Conservation (phyloP, 2,113 vertebrate genomes). For the Tetrao urogallus region DNA sequence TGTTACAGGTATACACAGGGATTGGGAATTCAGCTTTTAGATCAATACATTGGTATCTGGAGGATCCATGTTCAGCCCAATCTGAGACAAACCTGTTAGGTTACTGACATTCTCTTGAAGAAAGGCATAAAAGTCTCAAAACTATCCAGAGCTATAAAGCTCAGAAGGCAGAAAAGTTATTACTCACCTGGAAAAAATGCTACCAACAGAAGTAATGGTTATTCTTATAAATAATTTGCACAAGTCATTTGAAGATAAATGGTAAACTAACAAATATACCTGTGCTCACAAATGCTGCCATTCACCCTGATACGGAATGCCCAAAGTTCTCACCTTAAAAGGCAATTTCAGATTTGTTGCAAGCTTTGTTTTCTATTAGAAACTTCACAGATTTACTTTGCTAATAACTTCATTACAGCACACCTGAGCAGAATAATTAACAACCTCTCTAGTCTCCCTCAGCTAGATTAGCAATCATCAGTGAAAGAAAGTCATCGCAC, state of each 20-base stretch:
- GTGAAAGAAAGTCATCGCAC: background rate
- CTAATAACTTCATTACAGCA: conserved; percentile 15
- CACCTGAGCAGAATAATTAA: conserved; percentile 41
- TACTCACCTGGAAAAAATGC: background rate
- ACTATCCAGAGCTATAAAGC: background rate
- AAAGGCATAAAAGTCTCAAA: background rate
- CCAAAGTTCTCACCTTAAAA: background rate
- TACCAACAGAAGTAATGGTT: background rate
- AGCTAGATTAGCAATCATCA: background rate
- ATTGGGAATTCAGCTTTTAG: accelerated
- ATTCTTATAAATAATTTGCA: background rate
- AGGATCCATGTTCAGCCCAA: background rate
- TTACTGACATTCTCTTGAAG: background rate
- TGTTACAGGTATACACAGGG: background rate
- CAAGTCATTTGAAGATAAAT: background rate
- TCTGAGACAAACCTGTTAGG: background rate
- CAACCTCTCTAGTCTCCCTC: background rate
- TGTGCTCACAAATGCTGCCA: background rate
- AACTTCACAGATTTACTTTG: conserved; percentile 1
- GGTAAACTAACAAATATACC: background rate
- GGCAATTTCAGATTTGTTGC: background rate
- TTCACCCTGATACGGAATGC: background rate
- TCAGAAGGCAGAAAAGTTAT: accelerated
- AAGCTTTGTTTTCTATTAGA: background rate
- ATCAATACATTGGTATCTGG: accelerated